A percentile compares a stretch with the other conserved stretches of the same genome.
Conservation (phyloP, 1,140 invertebrate species). For the Epicauta chinensis region DNA sequence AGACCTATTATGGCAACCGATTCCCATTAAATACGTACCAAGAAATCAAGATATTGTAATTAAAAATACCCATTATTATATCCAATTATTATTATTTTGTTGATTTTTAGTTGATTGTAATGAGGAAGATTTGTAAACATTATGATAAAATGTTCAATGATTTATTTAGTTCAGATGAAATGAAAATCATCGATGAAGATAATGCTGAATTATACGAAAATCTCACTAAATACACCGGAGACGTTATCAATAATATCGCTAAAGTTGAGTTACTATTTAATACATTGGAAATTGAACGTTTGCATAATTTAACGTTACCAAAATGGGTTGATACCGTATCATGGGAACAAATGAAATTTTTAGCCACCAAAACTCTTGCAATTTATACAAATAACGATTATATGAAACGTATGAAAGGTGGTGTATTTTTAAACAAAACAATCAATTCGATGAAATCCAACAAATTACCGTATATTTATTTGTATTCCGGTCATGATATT, state of each 20-base stretch:
- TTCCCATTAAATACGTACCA: slow-evolving; percentile 74
- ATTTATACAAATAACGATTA: slow-evolving; percentile 63
- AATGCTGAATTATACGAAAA: slow-evolving; percentile 57
- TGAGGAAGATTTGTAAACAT: slow-evolving; percentile 58
- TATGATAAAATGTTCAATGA: slow-evolving; percentile 51
- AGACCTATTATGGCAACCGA: slow-evolving; percentile 75
- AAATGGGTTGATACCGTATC: slow-evolving; percentile 65
- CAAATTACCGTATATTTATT: slow-evolving; percentile 47
- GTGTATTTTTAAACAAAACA: slow-evolving; percentile 49
- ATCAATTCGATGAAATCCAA: slow-evolving; percentile 39
- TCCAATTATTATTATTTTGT: slow-evolving; percentile 1
- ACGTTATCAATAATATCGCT: slow-evolving; percentile 56
- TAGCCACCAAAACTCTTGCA: slow-evolving; percentile 62
- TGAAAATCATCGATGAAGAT: slow-evolving; percentile 50
- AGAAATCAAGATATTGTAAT: slow-evolving; percentile 36
- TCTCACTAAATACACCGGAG: slow-evolving; percentile 58
- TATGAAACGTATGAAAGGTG: slow-evolving; percentile 67
- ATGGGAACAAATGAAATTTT: slow-evolving; percentile 57
- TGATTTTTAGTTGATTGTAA: slow-evolving; percentile 49
- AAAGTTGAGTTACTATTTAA: slow-evolving; percentile 69
- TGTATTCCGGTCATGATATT: slow-evolving; percentile 69
- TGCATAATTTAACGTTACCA: slow-evolving; percentile 59
- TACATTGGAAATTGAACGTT: slow-evolving; percentile 63
- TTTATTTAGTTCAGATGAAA: slow-evolving; percentile 49
- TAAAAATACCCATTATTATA: slow-evolving; percentile 1